A percentile compares a stretch with the other conserved stretches of the same genome.
These are phyloP conservation scores for Acleris cristana DNA, from an alignment of 2,888 invertebrate species.

Conservation along the genomic window DNA sequence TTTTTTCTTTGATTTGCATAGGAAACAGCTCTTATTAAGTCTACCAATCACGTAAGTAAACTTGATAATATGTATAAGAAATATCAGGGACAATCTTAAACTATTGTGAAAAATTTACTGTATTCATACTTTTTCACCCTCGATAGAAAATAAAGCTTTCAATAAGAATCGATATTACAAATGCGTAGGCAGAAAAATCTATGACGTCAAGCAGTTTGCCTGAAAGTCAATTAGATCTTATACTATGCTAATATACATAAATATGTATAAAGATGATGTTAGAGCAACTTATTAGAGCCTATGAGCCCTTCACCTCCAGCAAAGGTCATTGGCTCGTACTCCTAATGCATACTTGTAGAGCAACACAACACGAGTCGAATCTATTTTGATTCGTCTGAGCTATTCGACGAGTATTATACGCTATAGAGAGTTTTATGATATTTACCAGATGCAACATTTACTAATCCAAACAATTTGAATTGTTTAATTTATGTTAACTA, in stretches of 20 bases:
- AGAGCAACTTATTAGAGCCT: constrained; percentile 5
- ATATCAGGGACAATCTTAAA: too few species aligned
- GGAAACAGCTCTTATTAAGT: too few species aligned
- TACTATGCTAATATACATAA: neutral
- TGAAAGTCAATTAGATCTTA: neutral
- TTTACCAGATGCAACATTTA: too few species aligned
- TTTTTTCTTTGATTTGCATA: too few species aligned
- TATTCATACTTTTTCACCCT: too few species aligned
- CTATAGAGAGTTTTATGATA: neutral
- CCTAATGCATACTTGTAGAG: neutral
- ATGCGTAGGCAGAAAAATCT: constrained; percentile 4
- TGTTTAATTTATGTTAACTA: too few species aligned
- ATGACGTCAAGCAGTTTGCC: neutral
- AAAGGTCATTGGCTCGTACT: neutral
- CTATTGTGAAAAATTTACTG: too few species aligned
- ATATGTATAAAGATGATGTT: neutral
- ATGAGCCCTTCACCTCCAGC: too few species aligned
- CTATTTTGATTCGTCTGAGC: constrained; percentile 15
- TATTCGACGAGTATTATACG: neutral
- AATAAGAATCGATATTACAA: neutral
- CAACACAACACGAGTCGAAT: neutral
- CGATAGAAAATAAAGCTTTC: too few species aligned
- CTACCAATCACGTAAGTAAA: too few species aligned
- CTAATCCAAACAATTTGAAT: too few species aligned
- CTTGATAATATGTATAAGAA: too few species aligned